Base-by-base conservation (phyloP, 2,888 invertebrate species). In the Microplitis deprimator region DNA sequence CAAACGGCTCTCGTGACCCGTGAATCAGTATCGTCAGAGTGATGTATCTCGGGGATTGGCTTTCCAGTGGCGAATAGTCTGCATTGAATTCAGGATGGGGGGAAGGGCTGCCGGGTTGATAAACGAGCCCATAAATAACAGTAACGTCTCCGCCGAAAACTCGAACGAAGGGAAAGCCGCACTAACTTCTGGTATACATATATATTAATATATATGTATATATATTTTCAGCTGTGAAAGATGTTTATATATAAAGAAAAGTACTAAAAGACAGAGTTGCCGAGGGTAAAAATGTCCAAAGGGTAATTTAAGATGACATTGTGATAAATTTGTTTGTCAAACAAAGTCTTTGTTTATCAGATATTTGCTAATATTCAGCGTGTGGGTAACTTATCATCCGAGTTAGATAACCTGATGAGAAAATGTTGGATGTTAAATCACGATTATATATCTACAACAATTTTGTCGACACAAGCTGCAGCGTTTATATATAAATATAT, bases 31-130 rank as follows among this genome's bases (percentile, higher is more conserved):
- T 75, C 68, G 61, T 59, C 17, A 39, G 70, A 70, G 70, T 70
- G 70, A 70, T 70, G 91, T 91, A 92, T 92, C 91, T 91, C 90
- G 90, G 88, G 50, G 91, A 91, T 91, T 91, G 91, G 91, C 91
- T 91, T 86, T 90, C 81, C 84, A 85, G 84, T 85, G 85, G 86
- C 85, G 87, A 86, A 87, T 87, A 85, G 87, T 86, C 85, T 83
- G 84, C 85, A 84, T 83, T 85, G 85, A 83, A 73, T 77, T 68
- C 64, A 67, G 68, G 77, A 70, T 70, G 82, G 84, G 84, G 84
- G 84, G 83, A 84, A 85, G 86, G 86, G 87, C 13, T 88, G 87
- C 88, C 85, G 85, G 86, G 87, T 87, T 89, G 88, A 89, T 88
- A 89, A 89, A 89, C 87, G 88, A 89, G 87, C 82, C 83, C 86